Percentiles rank a stretch among this genome's conserved stretches.
Conservation (phyloP, 2,888 invertebrate genomes). For the Caenorhabditis sp. region DNA sequence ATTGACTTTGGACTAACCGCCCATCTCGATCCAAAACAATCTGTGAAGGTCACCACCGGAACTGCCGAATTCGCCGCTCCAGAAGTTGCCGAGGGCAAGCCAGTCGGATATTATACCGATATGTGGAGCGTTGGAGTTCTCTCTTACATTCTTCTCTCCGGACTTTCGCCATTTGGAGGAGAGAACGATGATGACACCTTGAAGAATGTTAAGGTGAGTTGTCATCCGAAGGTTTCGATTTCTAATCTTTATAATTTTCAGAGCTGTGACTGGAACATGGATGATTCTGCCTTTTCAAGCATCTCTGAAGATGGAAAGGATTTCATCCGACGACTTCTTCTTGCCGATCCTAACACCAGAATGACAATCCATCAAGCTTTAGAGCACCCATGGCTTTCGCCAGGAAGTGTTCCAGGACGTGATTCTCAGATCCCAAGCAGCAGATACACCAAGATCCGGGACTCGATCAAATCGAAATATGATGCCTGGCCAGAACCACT, state of each 20-base stretch:
- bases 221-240: background rate
- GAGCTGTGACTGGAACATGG: slow-evolving; percentile 98
- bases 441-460: slow-evolving; percentile 91
- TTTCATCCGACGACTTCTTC: slow-evolving; percentile 94
- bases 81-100: slow-evolving; percentile 98
- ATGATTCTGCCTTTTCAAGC: slow-evolving; percentile 93
- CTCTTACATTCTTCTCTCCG: slow-evolving; percentile 97
- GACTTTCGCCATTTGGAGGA: slow-evolving; percentile 98
- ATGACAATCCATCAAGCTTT: slow-evolving; percentile 99
- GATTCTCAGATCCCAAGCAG: slow-evolving; percentile 89
- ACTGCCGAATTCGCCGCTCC: slow-evolving; percentile 99
- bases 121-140: slow-evolving; percentile 99
- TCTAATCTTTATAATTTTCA: slow-evolving; percentile 27
- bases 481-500: slow-evolving; percentile 87
- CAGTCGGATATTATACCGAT: slow-evolving; percentile 99
- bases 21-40: slow-evolving; percentile 96
- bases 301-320: slow-evolving; percentile 98
- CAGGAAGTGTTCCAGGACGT: slow-evolving; percentile 66
- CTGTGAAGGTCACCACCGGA: slow-evolving; percentile 91
- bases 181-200: slow-evolving; percentile 98
- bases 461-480: slow-evolving; percentile 89
- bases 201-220: slow-evolving; percentile 92
- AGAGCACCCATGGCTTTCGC: slow-evolving; percentile 94
- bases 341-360: slow-evolving; percentile 95
- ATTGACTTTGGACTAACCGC: slow-evolving; percentile 99